Conservation (phyloP, 2,113 vertebrate genomes). For the Arenaria interpres region DNA sequence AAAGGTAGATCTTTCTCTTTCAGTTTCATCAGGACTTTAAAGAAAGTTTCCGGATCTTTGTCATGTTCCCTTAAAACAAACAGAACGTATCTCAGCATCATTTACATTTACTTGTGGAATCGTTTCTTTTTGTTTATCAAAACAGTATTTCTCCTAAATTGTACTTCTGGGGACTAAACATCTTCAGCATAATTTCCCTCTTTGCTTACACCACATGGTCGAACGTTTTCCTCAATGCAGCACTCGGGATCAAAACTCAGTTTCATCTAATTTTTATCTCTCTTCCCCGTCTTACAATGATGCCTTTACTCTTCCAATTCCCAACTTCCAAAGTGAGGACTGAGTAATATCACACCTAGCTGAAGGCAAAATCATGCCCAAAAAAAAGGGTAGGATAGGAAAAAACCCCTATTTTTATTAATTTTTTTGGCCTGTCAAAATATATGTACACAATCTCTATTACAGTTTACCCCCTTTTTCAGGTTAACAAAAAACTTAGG, state of each 20-base stretch:
- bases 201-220: background rate
- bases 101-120: background rate
- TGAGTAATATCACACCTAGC: background rate
- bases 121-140: background rate
- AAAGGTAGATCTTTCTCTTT: conserved; percentile 83
- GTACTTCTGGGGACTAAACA: background rate
- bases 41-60: conserved; percentile 95
- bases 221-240: background rate
- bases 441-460: accelerated
- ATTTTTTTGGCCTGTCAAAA: background rate
- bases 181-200: background rate
- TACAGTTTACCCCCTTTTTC: background rate
- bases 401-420: background rate
- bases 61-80: conserved; percentile 95
- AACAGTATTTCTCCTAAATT: background rate
- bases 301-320: background rate
- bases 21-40: conserved; percentile 87
- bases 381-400: background rate
- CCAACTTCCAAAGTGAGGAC: background rate
- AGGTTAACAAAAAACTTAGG: background rate
- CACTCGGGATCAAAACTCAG: background rate
- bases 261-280: background rate
- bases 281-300: background rate
- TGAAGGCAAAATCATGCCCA: background rate
- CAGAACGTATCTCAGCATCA: conserved; percentile 73